Conservation (phyloP, 2,113 vertebrate species). For the Jaculus jaculus region DNA sequence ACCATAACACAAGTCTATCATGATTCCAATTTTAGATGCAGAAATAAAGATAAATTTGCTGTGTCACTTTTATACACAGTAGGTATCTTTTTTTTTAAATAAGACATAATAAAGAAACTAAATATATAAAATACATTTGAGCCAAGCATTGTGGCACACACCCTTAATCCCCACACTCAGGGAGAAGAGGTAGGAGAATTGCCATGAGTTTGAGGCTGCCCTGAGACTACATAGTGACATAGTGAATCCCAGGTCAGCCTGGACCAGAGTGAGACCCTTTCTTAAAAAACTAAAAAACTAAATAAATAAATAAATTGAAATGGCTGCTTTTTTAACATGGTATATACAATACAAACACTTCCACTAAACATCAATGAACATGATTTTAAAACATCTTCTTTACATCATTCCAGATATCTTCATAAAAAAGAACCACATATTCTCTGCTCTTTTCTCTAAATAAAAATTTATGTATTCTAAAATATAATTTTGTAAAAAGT, state of each 20-base stretch:
- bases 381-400: background rate
- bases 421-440: background rate
- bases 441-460: background rate
- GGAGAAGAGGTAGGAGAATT: no score
- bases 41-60: background rate
- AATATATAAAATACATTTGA: background rate
- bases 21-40: background rate
- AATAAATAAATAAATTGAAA: background rate
- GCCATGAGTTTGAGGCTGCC: no score
- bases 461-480: background rate
- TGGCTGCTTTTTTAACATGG: background rate
- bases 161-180: no score
- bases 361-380: background rate
- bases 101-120: background rate
- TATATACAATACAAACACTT: background rate
- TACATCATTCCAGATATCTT: background rate
- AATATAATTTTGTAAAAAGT: no score
- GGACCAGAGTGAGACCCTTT: no score
- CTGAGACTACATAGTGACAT: no score
- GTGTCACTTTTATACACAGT: background rate
- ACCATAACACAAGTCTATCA: background rate
- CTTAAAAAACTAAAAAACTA: no score
- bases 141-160: no score
- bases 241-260: no score
- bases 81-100: background rate